Evolutionary conservation across 2,888 invertebrate species (phyloP).

Genomic region (Strigamia crassipes): DNA sequence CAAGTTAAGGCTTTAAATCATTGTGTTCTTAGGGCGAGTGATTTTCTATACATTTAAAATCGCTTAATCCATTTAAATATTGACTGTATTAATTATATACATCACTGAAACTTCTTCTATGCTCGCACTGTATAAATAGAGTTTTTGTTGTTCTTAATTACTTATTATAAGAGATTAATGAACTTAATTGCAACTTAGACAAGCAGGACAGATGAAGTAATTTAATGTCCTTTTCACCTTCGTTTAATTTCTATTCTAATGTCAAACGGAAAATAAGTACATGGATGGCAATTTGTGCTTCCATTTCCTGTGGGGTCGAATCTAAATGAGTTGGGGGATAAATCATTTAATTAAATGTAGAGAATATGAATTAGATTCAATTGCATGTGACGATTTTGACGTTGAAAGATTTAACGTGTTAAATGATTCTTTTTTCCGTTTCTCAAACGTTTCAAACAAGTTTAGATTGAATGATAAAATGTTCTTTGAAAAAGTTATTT

Average conservation of each 20-base stretch:
- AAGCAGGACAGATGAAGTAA: background rate
- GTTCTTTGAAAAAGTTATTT: background rate
- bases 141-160: background rate
- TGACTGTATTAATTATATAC: background rate
- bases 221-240: conserved; percentile 34
- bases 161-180: background rate
- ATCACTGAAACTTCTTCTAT: background rate
- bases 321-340: conserved; percentile 38
- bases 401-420: conserved; percentile 19
- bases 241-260: conserved; percentile 33
- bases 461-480: conserved; percentile 2
- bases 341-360: conserved; percentile 42
- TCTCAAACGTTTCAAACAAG: conserved; percentile 4
- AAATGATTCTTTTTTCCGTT: conserved; percentile 25
- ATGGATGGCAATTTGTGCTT: background rate
- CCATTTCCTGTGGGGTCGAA: conserved; percentile 42
- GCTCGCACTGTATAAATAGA: background rate
- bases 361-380: conserved; percentile 24
- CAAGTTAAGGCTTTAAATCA: background rate
- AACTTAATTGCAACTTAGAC: background rate
- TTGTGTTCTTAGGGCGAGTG: background rate
- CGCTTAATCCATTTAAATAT: background rate
- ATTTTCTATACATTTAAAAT: background rate
- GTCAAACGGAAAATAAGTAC: conserved; percentile 26
- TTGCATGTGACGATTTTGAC: conserved; percentile 36